These are phyloP conservation scores for Uromys caudimaculatus DNA, from an alignment of 2,797 vertebrate genomes.

Conservation along the genomic window DNA sequence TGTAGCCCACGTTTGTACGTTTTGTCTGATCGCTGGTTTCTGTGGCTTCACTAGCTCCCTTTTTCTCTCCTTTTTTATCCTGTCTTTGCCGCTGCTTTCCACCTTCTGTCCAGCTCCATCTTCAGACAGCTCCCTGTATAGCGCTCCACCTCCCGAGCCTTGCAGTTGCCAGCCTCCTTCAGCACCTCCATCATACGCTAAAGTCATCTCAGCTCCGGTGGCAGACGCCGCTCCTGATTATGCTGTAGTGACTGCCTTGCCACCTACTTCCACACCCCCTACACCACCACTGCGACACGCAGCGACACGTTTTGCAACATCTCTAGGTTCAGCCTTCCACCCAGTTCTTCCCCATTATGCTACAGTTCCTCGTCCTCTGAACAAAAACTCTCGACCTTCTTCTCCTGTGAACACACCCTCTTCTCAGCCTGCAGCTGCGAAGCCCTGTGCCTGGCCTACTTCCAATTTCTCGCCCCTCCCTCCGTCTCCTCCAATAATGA, in stretches of 20 bases:
- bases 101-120: constrained; percentile 92
- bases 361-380: constrained; percentile 92
- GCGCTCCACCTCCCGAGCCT: constrained; percentile 92
- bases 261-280: constrained; percentile 92
- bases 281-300: constrained; percentile 97
- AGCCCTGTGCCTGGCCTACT: constrained; percentile 93
- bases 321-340: constrained; percentile 98
- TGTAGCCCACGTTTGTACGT: constrained; percentile 88
- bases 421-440: constrained; percentile 88
- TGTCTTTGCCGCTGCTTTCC: constrained; percentile 91
- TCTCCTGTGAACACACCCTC: constrained; percentile 89
- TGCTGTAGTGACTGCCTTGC: constrained; percentile 89
- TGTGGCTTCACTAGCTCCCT: constrained; percentile 98
- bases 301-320: constrained; percentile 97
- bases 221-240: constrained; percentile 91
- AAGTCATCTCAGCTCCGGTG: constrained; percentile 91
- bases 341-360: constrained; percentile 98
- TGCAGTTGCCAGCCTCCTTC: constrained; percentile 91
- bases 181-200: constrained; percentile 91
- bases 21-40: constrained; percentile 93
- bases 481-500: constrained; percentile 97
- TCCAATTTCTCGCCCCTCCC: constrained; percentile 95
- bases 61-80: constrained; percentile 93
- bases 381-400: constrained; percentile 90
- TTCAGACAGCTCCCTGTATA: constrained; percentile 95